phyloP scores from a whole-genome alignment of 2,888 invertebrate species.

The Paralinhomoeus sp. region DNA sequence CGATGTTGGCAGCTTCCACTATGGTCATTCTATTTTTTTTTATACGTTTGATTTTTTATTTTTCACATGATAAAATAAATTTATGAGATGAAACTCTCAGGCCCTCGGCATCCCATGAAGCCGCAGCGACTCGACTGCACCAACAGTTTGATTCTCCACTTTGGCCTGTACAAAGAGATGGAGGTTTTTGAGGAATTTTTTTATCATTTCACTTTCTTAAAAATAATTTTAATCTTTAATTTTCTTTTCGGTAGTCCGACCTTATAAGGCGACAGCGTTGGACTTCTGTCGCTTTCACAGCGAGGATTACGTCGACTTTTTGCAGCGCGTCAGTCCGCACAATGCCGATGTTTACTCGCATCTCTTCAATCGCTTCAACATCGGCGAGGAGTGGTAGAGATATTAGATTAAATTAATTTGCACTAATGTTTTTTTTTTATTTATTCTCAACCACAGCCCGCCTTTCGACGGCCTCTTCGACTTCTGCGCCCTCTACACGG shows the following conservation, averaged over 20 bases:
- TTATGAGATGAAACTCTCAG: too few species aligned
- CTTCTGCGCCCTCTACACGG: constrained; percentile 89
- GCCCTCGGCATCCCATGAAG: constrained; percentile 96
- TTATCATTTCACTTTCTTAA: too few species aligned
- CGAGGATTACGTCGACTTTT: constrained; percentile 88
- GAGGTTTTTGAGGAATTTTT: constrained; percentile 24
- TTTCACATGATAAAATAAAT: too few species aligned
- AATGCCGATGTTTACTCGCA: constrained; percentile 80
- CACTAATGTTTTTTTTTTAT: too few species aligned
- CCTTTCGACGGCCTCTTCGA: constrained; percentile 75
- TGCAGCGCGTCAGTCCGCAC: constrained; percentile 79
- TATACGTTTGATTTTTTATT: too few species aligned
- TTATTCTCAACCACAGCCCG: too few species aligned
- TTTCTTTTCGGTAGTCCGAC: constrained; percentile 77
- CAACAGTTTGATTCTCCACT: constrained; percentile 79
- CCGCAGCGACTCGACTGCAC: constrained; percentile 85
- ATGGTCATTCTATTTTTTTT: too few species aligned
- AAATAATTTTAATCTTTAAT: too few species aligned
- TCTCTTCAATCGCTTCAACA: constrained; percentile 75
- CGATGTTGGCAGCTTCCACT: constrained; percentile 93
- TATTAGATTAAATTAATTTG: too few species aligned
- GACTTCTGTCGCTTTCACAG: constrained; percentile 96
- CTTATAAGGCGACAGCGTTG: constrained; percentile 73
- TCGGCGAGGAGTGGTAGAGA: constrained; percentile 75
- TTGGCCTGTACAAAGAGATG: constrained; percentile 89